Base-by-base conservation (phyloP, 2,888 invertebrate genomes). In the Cheilosia soror region DNA sequence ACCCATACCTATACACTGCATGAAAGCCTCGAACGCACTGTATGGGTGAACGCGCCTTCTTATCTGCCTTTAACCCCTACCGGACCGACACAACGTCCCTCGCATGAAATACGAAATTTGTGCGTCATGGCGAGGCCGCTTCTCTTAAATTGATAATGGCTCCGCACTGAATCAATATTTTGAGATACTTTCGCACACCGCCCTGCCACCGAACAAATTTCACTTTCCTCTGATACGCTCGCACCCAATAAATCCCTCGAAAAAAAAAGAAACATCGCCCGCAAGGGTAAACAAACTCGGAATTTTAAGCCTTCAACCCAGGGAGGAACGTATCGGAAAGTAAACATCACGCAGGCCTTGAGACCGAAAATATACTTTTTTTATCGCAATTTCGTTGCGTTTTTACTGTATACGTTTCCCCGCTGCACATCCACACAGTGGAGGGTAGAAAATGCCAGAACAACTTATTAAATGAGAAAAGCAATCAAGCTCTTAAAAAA, bases 311-410 rank as follows among this genome's bases (percentile, higher is more conserved):
- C 79, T 79, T 79, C 79, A 79, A 79, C 79, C 42, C 72, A n/a
- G 51, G 20, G 71, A 58, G 71, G 62, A 71, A 72, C 72, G 79
- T 79, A 79, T 79, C 79, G 65, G 58, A 66, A 66, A 71, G 58
- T 72, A 79, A 79, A 79, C 72, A 79, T 33, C 49, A 42, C 42
- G 51, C 65, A 79, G 79, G 79, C 79, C 79, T 79, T 79, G 79
- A 79, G 58, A 79, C 79, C 79, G 79, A 79, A 79, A 79, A 79
- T 79, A 79, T 62, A 51, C n/a, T 62, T 47, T 68, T 71, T 78
- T 71, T 65, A 71, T 78, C 55, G 77, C 62, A 71, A 27, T 58
- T 72, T 65, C 49, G 62, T 63, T 71, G 31, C 47, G 60, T 62
- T 47, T 47, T 33, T 2, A 9, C 15, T 62, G 33, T 53, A 20